Percentiles rank a stretch among this genome's conserved stretches.
These are phyloP conservation scores for Tanypteryx hageni DNA, from an alignment of 2,888 invertebrate species.

Conservation along the genomic window DNA sequence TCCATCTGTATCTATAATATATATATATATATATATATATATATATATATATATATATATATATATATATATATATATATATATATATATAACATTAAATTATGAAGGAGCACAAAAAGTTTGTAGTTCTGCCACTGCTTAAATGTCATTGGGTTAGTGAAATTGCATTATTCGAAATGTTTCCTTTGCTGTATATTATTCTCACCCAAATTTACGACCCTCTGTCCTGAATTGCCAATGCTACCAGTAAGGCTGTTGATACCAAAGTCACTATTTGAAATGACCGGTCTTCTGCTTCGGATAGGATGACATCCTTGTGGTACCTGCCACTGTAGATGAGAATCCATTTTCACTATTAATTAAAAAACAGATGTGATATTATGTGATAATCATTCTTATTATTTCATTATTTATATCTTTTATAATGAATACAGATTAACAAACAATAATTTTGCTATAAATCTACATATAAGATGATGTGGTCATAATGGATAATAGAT, in stretches of 20 bases:
- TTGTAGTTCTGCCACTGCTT: no score
- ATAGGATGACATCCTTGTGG: slow-evolving; percentile 53
- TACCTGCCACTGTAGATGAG: slow-evolving; percentile 23
- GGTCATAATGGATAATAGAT: no score
- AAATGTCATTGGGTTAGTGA: background rate
- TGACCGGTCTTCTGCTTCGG: slow-evolving; percentile 32
- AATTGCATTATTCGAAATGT: slow-evolving; percentile 11
- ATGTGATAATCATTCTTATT: no score
- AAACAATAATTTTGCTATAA: no score
- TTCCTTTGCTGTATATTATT: background rate
- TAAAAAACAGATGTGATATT: background rate
- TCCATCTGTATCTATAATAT: background rate
- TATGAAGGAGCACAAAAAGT: no score
- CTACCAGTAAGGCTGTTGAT: slow-evolving; percentile 27
- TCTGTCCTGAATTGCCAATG: background rate
- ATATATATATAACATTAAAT: no score
- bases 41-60: no score
- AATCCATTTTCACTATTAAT: background rate
- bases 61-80: no score
- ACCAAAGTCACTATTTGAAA: background rate
- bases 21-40: background rate
- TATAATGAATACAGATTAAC: no score
- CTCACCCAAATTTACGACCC: slow-evolving; percentile 19
- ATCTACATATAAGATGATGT: no score
- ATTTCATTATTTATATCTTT: no score